A percentile compares a stretch with the other conserved stretches of the same genome.
Evolutionary conservation across 2,113 vertebrate species (phyloP).

Genomic region (Xiphias gladius): DNA sequence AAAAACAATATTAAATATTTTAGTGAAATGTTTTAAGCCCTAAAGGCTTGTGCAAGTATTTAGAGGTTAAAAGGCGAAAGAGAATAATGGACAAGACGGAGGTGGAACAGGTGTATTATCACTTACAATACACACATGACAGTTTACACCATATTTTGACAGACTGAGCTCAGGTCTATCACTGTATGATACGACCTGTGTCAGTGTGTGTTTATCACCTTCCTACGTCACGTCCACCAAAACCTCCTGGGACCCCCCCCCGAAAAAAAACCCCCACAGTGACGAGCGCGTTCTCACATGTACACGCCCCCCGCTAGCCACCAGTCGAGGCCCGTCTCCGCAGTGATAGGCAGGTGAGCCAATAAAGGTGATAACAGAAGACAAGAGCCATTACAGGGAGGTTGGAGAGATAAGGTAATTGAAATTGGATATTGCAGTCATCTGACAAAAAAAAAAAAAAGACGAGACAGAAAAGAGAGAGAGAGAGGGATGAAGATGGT

Average conservation of each 20-base stretch:
- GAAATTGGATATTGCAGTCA: conserved; percentile 69
- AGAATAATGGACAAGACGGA: too few relatives aligned
- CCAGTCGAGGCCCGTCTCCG: conserved; percentile 31
- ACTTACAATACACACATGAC: background rate
- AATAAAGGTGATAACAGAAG: conserved; percentile 68
- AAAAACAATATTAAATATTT: too few relatives aligned
- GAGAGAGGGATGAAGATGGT: background rate
- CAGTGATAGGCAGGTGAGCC: conserved; percentile 59
- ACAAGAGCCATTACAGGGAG: conserved; percentile 64
- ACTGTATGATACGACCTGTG: conserved; percentile 10
- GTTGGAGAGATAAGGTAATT: conserved; percentile 69
- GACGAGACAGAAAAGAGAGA: background rate
- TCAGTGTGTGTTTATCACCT: background rate
- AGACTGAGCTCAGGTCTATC: background rate
- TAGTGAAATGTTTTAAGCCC: too few relatives aligned
- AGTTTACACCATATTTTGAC: background rate
- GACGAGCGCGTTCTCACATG: too few relatives aligned
- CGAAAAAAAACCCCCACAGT: background rate
- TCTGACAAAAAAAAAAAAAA: conserved; percentile 32
- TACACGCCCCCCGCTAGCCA: conserved; percentile 14
- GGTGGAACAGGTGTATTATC: background rate
- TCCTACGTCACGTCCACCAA: background rate
- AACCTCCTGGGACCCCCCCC: background rate
- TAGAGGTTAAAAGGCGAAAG: too few relatives aligned
- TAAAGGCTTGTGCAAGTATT: too few relatives aligned